phyloP scores from a whole-genome alignment of 2,797 vertebrate genomes.

The Odontamblyopus lacepedii region DNA sequence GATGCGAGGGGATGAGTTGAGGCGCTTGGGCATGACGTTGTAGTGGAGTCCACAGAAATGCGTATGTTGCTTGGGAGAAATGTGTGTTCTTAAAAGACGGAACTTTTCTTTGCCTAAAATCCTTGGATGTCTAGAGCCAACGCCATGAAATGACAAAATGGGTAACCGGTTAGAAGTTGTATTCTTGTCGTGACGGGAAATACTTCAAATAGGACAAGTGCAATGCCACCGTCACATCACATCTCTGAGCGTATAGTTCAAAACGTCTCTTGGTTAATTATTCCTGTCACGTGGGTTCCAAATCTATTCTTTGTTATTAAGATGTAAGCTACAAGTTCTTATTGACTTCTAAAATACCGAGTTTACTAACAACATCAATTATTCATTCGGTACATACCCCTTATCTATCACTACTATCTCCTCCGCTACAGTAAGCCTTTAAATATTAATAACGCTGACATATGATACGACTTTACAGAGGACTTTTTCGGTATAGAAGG shows the following conservation, averaged over 20 bases:
- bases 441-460: background rate
- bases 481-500: background rate
- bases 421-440: background rate
- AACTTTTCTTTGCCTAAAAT: background rate
- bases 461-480: background rate
- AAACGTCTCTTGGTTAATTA: background rate
- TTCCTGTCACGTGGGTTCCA: background rate
- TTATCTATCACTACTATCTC: slow-evolving; percentile 9
- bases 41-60: slow-evolving; percentile 16
- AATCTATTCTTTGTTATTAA: background rate
- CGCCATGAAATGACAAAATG: background rate
- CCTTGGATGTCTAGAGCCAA: background rate
- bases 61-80: background rate
- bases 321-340: background rate
- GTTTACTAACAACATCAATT: slow-evolving; percentile 7
- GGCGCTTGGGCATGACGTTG: slow-evolving; percentile 46
- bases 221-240: background rate
- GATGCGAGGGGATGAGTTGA: slow-evolving; percentile 26
- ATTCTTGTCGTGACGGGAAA: background rate
- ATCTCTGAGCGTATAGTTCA: background rate
- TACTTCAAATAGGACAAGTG: background rate
- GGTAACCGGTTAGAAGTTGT: background rate
- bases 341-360: slow-evolving; percentile 3
- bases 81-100: background rate
- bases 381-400: slow-evolving; percentile 6